Evolutionary conservation across 2,888 invertebrate species (phyloP).

Genomic region (Tenthredo amoena): DNA sequence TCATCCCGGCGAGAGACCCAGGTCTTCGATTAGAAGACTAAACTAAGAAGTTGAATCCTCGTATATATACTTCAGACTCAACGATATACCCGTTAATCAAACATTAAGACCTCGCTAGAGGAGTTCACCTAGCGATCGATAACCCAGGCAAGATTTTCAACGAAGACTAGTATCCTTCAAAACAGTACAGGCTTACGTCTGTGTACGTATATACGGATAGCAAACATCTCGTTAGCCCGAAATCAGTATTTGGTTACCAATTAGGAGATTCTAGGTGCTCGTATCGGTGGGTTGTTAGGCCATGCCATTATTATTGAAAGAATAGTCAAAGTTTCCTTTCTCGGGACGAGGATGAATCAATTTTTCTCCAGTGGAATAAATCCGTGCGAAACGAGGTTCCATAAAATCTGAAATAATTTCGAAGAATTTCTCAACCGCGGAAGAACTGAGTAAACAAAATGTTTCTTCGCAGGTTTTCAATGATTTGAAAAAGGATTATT

Average conservation of each 20-base stretch:
- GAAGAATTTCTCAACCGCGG: no score
- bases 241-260: background rate
- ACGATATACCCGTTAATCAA: background rate
- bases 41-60: background rate
- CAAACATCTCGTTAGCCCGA: slow-evolving; percentile 16
- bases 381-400: no score
- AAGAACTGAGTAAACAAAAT: no score
- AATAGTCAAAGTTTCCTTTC: background rate
- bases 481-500: no score
- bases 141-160: background rate
- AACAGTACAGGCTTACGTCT: background rate
- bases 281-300: background rate
- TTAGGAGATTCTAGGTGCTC: background rate
- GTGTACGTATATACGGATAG: background rate
- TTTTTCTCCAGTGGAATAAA: no score
- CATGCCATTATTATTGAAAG: background rate
- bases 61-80: background rate
- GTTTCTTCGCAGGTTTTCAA: no score
- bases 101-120: background rate
- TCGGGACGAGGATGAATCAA: background rate
- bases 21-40: background rate
- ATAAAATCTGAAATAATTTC: no score
- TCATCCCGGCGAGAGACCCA: background rate
- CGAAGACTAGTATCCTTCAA: background rate
- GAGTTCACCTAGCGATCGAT: background rate